phyloP scores from a whole-genome alignment of 2,888 invertebrate species.

The Lasioglossum figueresi region DNA sequence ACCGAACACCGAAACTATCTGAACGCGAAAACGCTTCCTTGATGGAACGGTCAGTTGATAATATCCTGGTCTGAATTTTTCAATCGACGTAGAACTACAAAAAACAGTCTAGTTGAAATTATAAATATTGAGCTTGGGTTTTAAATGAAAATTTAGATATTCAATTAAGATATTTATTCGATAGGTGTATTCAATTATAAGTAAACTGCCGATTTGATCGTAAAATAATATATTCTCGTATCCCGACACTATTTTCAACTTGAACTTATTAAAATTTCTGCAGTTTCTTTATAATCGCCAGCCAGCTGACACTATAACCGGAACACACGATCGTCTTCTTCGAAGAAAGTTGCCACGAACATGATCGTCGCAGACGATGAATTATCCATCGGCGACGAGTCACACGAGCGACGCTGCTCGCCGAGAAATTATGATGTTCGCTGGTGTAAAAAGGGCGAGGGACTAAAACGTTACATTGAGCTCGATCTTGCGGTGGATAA shows the following conservation, averaged over 20 bases:
- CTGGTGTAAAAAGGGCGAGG: not conserved
- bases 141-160: too few species aligned
- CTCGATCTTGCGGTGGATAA: conserved; percentile 38
- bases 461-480: conserved; percentile 22
- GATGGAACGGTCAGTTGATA: not conserved
- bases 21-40: not conserved
- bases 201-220: too few species aligned
- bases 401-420: not conserved
- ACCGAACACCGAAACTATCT: not conserved
- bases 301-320: not conserved
- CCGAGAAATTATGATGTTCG: conserved; percentile 33
- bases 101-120: too few species aligned
- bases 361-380: not conserved
- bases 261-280: too few species aligned
- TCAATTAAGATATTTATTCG: too few species aligned
- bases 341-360: not conserved
- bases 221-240: too few species aligned
- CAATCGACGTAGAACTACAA: not conserved
- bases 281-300: not conserved
- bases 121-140: too few species aligned
- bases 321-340: not conserved
- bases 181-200: too few species aligned
- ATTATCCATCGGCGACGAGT: conserved; percentile 13
- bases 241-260: too few species aligned
- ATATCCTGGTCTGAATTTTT: not conserved